Conservation (phyloP, 2,797 vertebrate species). For the Platalea minor region DNA sequence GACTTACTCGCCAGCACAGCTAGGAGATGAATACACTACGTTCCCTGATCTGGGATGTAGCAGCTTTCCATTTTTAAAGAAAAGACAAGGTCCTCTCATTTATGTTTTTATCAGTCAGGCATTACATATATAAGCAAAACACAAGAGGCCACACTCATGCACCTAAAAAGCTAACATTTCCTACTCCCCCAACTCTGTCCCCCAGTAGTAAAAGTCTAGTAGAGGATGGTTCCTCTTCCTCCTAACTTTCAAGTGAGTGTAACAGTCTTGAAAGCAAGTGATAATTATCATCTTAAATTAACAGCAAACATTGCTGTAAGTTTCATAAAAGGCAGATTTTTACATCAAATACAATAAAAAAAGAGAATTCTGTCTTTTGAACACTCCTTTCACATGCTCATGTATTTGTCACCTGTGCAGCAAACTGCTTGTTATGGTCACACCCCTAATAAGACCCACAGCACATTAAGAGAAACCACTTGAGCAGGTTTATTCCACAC, state of each 20-base stretch:
- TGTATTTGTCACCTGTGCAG: neutral
- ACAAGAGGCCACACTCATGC: neutral
- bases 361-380: neutral
- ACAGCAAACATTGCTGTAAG: neutral
- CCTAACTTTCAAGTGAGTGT: neutral
- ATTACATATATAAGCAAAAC: neutral
- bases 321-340: neutral
- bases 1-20: neutral
- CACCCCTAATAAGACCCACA: too few relatives aligned
- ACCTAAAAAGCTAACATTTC: neutral
- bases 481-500: neutral
- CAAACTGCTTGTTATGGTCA: neutral
- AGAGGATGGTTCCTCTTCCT: neutral
- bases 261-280: neutral
- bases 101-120: neutral
- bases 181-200: neutral
- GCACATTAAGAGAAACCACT: neutral
- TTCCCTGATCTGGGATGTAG: fast-evolving
- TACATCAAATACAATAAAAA: neutral
- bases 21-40: fast-evolving
- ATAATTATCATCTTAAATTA: neutral
- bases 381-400: fast-evolving
- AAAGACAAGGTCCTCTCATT: fast-evolving
- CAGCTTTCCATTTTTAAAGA: neutral
- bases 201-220: fast-evolving